Evolutionary conservation across 2,797 vertebrate genomes (phyloP), one percentile per base, ranked within the genome.

Genomic region (Holocentrus rufus): DNA sequence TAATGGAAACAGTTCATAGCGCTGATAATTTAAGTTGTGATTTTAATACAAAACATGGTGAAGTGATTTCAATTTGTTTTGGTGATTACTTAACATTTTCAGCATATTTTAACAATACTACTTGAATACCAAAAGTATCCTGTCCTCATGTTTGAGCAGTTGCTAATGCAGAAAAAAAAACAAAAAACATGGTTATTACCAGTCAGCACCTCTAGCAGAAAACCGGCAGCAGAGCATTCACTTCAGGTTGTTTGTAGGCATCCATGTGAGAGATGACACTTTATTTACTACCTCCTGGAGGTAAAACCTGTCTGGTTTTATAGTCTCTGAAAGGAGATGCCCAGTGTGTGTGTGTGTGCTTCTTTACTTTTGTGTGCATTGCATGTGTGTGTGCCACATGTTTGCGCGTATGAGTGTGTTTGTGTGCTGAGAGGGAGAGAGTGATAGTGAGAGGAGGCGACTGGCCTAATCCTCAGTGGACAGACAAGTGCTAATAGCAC

Each of bases 401-500:
- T 81, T 39, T 54, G 52, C 22, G 61, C 58, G 55, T 76, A 66
- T 56, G 67, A 30, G 39, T 34, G 63, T 39, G 60, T 65, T 44
- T 56, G 57, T 61, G 77, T 54, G 76, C 17, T 64, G 36, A 58
- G 47, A 65, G n/a, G 69, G 15, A 18, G 46, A 57, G 67, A 57
- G 65, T 57, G 76, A 64, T 20, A 52, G 49, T 1, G 8, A 49
- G 66, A 76, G 47, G 68, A 74, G 65, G 70, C 4, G 20, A 56
- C 31, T 53, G 2, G 57, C 7, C 30, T 46, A 27, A 78, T 77
- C 69, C 75, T 77, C 77, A 70, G 69, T 30, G 77, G 65, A 30
- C 67, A 62, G 69, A 58, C 36, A 30, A 62, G 80, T 76, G 84
- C 54, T 81, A 77, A 84, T 36, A 70, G 74, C 80, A 76, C 61